phyloP scores from a whole-genome alignment of 2,797 vertebrate species.

The Semotilus atromaculatus region DNA sequence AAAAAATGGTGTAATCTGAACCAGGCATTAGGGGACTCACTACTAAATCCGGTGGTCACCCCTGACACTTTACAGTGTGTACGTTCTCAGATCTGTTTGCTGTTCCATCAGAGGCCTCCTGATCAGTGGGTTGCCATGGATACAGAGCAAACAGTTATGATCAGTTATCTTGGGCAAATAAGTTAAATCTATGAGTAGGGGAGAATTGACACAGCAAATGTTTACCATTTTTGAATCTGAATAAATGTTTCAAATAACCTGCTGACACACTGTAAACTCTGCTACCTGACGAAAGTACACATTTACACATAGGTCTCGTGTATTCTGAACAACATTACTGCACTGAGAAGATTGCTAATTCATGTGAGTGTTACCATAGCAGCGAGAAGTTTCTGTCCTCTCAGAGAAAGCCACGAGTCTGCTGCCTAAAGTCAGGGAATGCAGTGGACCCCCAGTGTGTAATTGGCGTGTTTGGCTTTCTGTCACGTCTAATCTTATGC shows the following conservation, averaged over 20 bases:
- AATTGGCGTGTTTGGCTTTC: constrained; percentile 18
- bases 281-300: background rate
- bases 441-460: background rate
- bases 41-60: background rate
- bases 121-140: constrained; percentile 45
- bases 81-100: background rate
- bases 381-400: background rate
- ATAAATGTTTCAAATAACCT: background rate
- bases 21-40: background rate
- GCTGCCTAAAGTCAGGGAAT: background rate
- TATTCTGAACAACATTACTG: background rate
- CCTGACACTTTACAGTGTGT: background rate
- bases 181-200: constrained; percentile 35
- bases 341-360: background rate
- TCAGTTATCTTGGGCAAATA: constrained; percentile 18
- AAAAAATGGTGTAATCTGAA: too few relatives aligned
- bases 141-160: constrained; percentile 38
- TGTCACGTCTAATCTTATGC: background rate
- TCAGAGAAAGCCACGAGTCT: background rate
- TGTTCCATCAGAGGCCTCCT: constrained; percentile 25
- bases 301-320: background rate
- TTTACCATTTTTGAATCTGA: background rate
- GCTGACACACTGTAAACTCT: background rate
- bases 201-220: background rate
- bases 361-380: constrained; percentile 6